These are phyloP conservation scores for Phocides pigmalion DNA, from an alignment of 1,140 invertebrate genomes.

Conservation along the genomic window DNA sequence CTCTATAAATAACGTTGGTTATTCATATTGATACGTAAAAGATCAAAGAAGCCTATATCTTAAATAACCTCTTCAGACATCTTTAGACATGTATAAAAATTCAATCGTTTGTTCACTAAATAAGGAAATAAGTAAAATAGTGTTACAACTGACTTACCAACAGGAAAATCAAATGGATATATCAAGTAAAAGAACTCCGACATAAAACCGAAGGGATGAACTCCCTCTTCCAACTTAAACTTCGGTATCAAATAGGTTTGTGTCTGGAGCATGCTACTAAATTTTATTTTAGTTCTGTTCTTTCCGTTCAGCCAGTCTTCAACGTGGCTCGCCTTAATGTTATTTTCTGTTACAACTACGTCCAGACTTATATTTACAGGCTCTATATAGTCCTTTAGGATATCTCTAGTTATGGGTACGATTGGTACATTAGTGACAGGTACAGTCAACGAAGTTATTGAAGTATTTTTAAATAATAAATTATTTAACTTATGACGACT, in stretches of 20 bases:
- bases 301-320: slow-evolving; percentile 65
- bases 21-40: no score
- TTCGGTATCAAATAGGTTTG: slow-evolving; percentile 76
- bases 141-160: slow-evolving; percentile 58
- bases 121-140: slow-evolving; percentile 21
- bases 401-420: slow-evolving; percentile 67
- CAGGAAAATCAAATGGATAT: slow-evolving; percentile 75
- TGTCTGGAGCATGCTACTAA: slow-evolving; percentile 69
- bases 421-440: slow-evolving; percentile 43
- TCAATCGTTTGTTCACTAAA: slow-evolving; percentile 25
- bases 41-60: no score
- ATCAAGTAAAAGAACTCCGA: slow-evolving; percentile 73
- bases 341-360: slow-evolving; percentile 59
- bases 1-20: no score
- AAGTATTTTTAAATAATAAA: slow-evolving; percentile 19
- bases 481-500: slow-evolving; percentile 37
- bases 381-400: slow-evolving; percentile 50
- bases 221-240: slow-evolving; percentile 70
- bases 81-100: no score
- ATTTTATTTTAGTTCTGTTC: slow-evolving; percentile 75
- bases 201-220: slow-evolving; percentile 75
- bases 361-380: slow-evolving; percentile 54
- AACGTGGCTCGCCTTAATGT: slow-evolving; percentile 58
- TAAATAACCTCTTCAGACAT: no score
- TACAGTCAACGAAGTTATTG: slow-evolving; percentile 19